phyloP scores from a whole-genome alignment of 2,113 vertebrate genomes.

The Paedocypris sp. region DNA sequence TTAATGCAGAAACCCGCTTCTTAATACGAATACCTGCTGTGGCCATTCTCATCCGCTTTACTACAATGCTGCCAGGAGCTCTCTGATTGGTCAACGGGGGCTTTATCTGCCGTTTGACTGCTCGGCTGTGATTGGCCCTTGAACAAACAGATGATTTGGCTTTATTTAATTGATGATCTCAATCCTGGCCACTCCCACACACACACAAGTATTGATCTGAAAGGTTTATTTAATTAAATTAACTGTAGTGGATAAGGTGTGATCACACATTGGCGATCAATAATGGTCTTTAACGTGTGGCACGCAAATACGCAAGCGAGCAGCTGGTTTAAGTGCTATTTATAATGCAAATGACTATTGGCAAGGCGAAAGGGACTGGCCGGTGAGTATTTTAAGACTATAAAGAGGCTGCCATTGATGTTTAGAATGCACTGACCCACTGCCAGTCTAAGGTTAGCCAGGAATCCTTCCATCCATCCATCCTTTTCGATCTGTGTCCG shows the following conservation, averaged over 20 bases:
- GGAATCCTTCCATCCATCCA: conserved; percentile 3
- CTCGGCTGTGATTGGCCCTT: background rate
- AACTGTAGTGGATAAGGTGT: no score
- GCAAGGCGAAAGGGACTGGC: background rate
- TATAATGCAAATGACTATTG: conserved; percentile 8
- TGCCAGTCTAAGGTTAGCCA: conserved; percentile 1
- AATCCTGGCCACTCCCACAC: no score
- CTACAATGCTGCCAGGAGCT: background rate
- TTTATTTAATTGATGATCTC: background rate
- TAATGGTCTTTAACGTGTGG: no score
- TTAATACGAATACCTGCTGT: conserved; percentile 2
- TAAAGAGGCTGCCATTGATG: background rate
- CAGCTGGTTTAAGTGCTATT: no score
- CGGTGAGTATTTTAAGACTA: no score
- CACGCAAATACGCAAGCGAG: no score
- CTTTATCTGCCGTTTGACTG: background rate
- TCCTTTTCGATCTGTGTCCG: conserved; percentile 8
- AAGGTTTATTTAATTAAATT: no score
- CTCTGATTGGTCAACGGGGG: background rate
- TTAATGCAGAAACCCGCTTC: conserved; percentile 11
- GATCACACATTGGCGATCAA: no score
- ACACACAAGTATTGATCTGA: no score
- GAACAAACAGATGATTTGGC: background rate
- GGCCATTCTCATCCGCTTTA: conserved; percentile 22
- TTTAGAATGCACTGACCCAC: background rate